Conservation (phyloP, 2,797 vertebrate species). For the Galaxias olidus region DNA sequence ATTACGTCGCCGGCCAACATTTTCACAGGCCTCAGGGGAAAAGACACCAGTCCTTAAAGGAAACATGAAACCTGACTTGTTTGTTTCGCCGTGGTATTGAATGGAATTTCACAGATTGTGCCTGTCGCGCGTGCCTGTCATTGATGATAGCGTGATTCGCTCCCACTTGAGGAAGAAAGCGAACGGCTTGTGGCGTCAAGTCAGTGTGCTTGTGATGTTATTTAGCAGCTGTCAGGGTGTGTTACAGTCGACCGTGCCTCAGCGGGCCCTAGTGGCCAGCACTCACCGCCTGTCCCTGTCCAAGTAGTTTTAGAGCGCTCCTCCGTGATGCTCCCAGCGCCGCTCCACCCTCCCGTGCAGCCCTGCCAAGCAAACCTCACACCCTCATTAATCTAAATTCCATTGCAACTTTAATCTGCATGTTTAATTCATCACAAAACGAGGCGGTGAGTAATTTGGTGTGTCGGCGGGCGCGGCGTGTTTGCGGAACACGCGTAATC, state of each 20-base stretch:
- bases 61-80: neutral
- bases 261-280: constrained; percentile 77
- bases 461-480: constrained; percentile 82
- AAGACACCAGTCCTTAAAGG: neutral
- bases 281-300: constrained; percentile 83
- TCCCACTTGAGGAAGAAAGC: constrained; percentile 2
- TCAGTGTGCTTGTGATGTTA: constrained; percentile 77
- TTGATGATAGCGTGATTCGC: neutral
- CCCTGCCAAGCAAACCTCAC: constrained; percentile 86
- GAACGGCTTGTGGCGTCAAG: constrained; percentile 60
- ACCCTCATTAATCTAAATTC: constrained; percentile 88
- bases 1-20: neutral
- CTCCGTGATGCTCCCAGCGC: constrained; percentile 84
- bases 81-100: neutral
- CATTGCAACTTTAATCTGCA: constrained; percentile 93
- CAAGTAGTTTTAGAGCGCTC: constrained; percentile 84
- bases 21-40: neutral
- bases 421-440: constrained; percentile 96
- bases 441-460: constrained; percentile 89
- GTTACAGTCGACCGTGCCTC: constrained; percentile 81
- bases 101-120: neutral
- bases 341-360: constrained; percentile 82
- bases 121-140: neutral
- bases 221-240: constrained; percentile 85
- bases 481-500: constrained; percentile 90